These are phyloP conservation scores for Formica selysi DNA, from an alignment of 1,140 invertebrate species.

Conservation along the genomic window DNA sequence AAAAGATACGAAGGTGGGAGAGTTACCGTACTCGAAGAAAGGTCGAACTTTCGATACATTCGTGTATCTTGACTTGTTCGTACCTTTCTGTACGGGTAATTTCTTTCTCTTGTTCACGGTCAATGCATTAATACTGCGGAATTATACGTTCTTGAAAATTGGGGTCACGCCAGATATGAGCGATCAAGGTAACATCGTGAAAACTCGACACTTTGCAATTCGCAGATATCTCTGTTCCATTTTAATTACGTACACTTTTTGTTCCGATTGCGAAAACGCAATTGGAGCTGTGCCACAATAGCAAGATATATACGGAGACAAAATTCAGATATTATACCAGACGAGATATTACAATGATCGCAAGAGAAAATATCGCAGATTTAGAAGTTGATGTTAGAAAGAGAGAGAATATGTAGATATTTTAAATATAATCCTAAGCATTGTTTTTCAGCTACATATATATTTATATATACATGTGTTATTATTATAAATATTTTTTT, in stretches of 20 bases:
- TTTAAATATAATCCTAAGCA: background rate
- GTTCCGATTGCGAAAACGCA: constrained; percentile 16
- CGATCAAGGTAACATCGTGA: background rate
- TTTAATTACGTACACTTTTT: background rate
- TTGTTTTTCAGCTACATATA: background rate
- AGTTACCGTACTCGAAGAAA: background rate
- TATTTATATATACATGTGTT: background rate
- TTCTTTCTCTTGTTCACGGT: constrained; percentile 20
- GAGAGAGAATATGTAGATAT: background rate
- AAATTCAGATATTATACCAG: constrained; percentile 18
- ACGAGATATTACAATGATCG: background rate
- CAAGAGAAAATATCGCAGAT: background rate
- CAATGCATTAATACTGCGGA: background rate
- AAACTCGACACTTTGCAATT: background rate
- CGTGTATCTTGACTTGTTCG: background rate
- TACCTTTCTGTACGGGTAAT: background rate
- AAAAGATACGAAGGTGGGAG: background rate
- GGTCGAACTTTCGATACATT: constrained; percentile 43
- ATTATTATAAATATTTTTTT: background rate
- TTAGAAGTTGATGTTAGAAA: background rate
- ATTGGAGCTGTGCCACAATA: constrained; percentile 22
- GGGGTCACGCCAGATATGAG: background rate
- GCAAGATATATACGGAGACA: background rate
- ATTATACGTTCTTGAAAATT: constrained; percentile 33
- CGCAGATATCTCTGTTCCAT: background rate